Percentiles rank a stretch among this genome's conserved stretches.
These are phyloP conservation scores for Matsumyia berberina DNA, from an alignment of 2,888 invertebrate genomes.

Conservation along the genomic window DNA sequence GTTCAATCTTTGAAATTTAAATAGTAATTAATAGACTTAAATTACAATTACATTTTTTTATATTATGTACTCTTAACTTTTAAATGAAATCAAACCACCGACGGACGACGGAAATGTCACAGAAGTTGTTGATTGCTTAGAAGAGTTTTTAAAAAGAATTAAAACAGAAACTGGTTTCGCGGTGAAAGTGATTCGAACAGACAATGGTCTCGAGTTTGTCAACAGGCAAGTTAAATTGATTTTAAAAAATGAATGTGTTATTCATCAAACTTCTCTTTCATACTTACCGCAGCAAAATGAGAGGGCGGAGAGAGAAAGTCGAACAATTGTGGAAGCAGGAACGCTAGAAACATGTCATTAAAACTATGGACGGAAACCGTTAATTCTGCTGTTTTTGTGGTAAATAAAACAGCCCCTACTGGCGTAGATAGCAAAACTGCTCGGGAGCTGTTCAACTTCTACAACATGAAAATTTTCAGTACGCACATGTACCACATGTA, in stretches of 20 bases:
- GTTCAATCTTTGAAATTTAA: too few species aligned
- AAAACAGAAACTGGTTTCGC: constrained; percentile 74
- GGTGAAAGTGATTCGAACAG: constrained; percentile 77
- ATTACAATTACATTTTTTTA: too few species aligned
- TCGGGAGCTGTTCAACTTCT: not conserved
- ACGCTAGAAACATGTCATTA: constrained; percentile 70
- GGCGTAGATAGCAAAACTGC: too few species aligned
- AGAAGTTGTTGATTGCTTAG: constrained; percentile 60
- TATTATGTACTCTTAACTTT: too few species aligned
- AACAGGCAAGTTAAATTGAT: constrained; percentile 73
- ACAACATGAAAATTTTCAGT: not conserved
- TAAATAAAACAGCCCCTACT: constrained; percentile 76
- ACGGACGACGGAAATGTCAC: too few species aligned
- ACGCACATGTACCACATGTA: not conserved
- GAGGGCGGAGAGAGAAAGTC: constrained; percentile 80
- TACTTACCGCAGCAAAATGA: constrained; percentile 82
- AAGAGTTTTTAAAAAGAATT: constrained; percentile 69
- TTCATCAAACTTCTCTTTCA: constrained; percentile 77
- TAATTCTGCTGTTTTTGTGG: constrained; percentile 79
- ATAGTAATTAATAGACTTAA: too few species aligned
- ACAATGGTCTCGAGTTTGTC: constrained; percentile 78
- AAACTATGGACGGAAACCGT: constrained; percentile 82
- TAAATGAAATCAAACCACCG: too few species aligned
- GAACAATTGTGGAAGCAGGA: constrained; percentile 69
- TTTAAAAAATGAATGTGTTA: constrained; percentile 73